phyloP scores from a whole-genome alignment of 2,888 invertebrate species.

The Thera obeliscata region DNA sequence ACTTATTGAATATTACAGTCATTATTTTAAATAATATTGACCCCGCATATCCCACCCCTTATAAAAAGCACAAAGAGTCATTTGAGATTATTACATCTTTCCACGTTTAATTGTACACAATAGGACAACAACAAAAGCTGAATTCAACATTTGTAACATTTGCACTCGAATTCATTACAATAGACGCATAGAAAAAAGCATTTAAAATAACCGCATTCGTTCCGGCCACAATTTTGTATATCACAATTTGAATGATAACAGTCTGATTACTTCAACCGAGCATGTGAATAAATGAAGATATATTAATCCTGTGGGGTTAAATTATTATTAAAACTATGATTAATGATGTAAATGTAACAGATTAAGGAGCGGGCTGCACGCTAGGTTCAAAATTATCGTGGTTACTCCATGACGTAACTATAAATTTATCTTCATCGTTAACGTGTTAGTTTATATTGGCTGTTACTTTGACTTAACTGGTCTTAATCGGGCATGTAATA shows the following conservation, averaged over 20 bases:
- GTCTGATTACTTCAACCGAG: constrained; percentile 61
- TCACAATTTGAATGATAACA: constrained; percentile 80
- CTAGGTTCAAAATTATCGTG: constrained; percentile 73
- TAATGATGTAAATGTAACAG: constrained; percentile 82
- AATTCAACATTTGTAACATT: constrained; percentile 74
- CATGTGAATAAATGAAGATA: constrained; percentile 80
- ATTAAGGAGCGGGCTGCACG: constrained; percentile 79
- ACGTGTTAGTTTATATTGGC: constrained; percentile 61
- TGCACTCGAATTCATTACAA: constrained; percentile 71
- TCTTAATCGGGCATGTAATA: constrained; percentile 31
- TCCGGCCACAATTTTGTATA: constrained; percentile 72
- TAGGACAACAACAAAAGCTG: constrained; percentile 77
- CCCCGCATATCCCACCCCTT: constrained; percentile 76
- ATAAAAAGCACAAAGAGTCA: constrained; percentile 77
- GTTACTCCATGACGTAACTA: constrained; percentile 71
- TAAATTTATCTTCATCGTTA: constrained; percentile 80
- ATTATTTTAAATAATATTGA: constrained; percentile 67
- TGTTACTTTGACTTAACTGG: constrained; percentile 32
- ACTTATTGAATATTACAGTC: constrained; percentile 23
- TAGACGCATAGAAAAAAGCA: constrained; percentile 41
- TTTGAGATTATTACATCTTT: constrained; percentile 82
- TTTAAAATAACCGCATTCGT: constrained; percentile 63
- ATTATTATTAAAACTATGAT: constrained; percentile 85
- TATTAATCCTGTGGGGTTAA: constrained; percentile 84
- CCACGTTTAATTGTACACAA: constrained; percentile 83